These are phyloP conservation scores for Lingula anatina DNA, from an alignment of 2,888 invertebrate genomes.

Conservation along the genomic window DNA sequence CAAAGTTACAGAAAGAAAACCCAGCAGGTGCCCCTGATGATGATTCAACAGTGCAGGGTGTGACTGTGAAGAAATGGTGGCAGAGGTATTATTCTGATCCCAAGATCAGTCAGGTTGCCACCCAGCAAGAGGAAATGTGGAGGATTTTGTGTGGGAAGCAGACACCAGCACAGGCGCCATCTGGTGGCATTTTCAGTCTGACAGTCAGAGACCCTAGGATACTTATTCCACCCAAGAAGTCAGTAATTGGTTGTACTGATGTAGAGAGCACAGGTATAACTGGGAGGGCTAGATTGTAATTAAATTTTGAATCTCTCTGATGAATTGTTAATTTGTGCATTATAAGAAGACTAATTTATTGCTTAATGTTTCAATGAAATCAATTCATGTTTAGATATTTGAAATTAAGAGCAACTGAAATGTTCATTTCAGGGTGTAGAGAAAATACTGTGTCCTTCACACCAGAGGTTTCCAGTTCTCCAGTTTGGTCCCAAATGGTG, in stretches of 20 bases:
- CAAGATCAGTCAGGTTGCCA: slow-evolving; percentile 10
- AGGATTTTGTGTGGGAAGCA: slow-evolving; percentile 17
- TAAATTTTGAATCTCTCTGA: background rate
- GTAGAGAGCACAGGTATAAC: slow-evolving; percentile 8
- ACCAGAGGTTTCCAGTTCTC: slow-evolving; percentile 28
- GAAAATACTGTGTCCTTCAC: no score
- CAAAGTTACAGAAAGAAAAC: slow-evolving; percentile 7
- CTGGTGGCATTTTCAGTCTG: slow-evolving; percentile 66
- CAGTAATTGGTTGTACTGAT: slow-evolving; percentile 16
- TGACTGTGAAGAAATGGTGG: no score
- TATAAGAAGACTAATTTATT: no score
- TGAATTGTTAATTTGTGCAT: background rate
- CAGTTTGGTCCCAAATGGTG: slow-evolving; percentile 67
- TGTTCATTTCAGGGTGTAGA: no score
- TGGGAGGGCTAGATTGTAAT: background rate
- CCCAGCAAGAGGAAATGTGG: slow-evolving; percentile 11
- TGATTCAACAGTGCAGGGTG: no score
- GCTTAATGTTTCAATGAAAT: no score
- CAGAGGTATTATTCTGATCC: slow-evolving; percentile 19
- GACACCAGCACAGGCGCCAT: slow-evolving; percentile 59
- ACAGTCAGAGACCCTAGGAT: slow-evolving; percentile 72
- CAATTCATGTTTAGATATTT: no score
- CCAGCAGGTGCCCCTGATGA: slow-evolving; percentile 2
- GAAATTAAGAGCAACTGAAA: no score
- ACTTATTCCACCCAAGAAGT: slow-evolving; percentile 21